A percentile compares a stretch with the other conserved stretches of the same genome.
phyloP scores from a whole-genome alignment of 64 coral and sea anemone species.

The Catalaphyllia jardinei region DNA sequence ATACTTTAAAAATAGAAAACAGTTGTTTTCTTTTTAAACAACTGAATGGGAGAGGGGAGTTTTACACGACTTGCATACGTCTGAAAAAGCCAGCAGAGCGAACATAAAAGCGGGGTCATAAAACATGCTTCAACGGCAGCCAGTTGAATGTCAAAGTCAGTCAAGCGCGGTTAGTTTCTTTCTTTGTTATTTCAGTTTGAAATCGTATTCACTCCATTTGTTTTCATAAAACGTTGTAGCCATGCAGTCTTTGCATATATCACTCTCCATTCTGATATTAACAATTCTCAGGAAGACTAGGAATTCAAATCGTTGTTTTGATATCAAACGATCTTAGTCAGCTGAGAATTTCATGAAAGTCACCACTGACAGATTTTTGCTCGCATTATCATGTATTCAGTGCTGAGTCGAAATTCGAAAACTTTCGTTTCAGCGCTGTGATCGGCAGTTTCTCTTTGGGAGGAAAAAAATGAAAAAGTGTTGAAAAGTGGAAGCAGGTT shows the following conservation, averaged over 20 bases:
- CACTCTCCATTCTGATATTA: background rate
- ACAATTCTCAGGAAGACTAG: background rate
- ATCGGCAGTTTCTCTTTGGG: no score
- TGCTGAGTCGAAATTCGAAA: background rate
- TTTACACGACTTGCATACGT: background rate
- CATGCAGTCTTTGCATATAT: no score
- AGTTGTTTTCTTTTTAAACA: background rate
- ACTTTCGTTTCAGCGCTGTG: background rate
- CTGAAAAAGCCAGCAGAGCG: background rate
- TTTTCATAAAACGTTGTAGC: no score
- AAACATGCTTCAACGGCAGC: no score
- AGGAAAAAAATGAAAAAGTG: no score
- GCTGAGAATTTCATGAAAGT: background rate
- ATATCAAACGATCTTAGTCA: background rate
- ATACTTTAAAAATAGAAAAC: background rate
- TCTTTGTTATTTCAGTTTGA: no score
- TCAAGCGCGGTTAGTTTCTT: no score
- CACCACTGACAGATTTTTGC: background rate
- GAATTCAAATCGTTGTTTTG: constrained; percentile 8
- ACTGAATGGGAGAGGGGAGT: background rate
- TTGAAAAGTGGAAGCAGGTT: no score
- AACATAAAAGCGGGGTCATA: background rate
- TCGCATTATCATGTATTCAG: background rate
- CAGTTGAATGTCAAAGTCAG: no score
- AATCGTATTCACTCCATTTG: no score